Conservation (phyloP, 2,113 vertebrate species). For the Lethenteron camtschaticum region DNA sequence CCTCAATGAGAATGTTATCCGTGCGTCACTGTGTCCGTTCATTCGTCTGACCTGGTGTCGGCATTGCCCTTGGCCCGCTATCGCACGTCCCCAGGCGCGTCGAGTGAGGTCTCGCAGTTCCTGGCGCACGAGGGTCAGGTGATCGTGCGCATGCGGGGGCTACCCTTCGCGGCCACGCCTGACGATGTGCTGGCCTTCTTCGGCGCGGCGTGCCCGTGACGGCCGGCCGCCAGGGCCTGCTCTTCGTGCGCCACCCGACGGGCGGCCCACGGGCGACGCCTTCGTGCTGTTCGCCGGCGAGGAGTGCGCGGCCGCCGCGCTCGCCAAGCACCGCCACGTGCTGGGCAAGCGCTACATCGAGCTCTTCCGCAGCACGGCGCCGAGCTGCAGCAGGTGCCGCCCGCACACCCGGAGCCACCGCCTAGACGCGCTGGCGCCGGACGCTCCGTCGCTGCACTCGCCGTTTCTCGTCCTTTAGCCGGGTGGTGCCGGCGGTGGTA, state of each 20-base stretch:
- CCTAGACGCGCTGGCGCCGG: no score
- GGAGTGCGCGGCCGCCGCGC: conserved; percentile 68
- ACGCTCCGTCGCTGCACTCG: background rate
- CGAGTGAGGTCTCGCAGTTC: conserved; percentile 84
- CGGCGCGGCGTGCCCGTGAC: conserved; percentile 56
- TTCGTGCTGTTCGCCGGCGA: conserved; percentile 90
- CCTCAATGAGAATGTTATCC: no score
- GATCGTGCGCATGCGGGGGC: conserved; percentile 73
- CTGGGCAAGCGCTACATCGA: conserved; percentile 88
- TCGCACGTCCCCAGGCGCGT: conserved; percentile 35
- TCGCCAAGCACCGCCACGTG: conserved; percentile 86
- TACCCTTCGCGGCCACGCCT: conserved; percentile 61
- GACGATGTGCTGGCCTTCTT: conserved; percentile 66
- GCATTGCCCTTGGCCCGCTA: no score
- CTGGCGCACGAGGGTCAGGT: conserved; percentile 81
- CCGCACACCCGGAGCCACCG: background rate
- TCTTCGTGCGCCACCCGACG: conserved; percentile 85
- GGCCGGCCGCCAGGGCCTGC: conserved; percentile 54
- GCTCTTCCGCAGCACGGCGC: conserved; percentile 79
- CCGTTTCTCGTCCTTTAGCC: background rate
- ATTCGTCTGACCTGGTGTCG: no score
- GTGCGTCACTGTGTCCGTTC: no score
- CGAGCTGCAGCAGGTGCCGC: conserved; percentile 68
- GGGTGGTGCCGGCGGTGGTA: no score
- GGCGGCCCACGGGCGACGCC: conserved; percentile 74